These are phyloP conservation scores for Lacerta agilis DNA, from an alignment of 2,797 vertebrate genomes.

Conservation along the genomic window DNA sequence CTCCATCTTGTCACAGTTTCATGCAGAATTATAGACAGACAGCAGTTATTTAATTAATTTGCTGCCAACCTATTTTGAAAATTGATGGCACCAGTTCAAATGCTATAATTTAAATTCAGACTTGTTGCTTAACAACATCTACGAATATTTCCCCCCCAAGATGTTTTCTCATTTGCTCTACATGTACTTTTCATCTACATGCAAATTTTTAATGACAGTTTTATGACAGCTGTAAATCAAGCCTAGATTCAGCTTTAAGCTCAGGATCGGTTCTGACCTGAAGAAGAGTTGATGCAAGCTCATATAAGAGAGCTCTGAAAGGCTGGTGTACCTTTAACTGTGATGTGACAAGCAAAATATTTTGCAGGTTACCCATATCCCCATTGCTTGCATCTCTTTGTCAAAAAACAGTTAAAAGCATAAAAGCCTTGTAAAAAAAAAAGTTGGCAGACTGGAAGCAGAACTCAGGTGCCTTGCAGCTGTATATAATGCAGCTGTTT, in stretches of 20 bases:
- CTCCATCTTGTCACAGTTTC: background rate
- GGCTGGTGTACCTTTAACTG: background rate
- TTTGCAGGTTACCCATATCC: background rate
- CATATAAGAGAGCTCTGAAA: background rate
- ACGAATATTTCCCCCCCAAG: background rate
- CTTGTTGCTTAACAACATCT: background rate
- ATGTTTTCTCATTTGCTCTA: conserved; percentile 22
- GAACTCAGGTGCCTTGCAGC: background rate
- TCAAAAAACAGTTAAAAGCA: background rate
- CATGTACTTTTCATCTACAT: conserved; percentile 31
- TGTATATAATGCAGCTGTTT: background rate
- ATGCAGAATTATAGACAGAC: background rate
- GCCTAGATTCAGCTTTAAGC: background rate
- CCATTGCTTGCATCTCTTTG: background rate
- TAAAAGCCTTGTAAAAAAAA: background rate
- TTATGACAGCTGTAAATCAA: conserved; percentile 29
- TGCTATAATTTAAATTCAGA: background rate
- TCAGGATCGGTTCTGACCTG: background rate
- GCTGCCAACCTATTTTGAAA: conserved; percentile 4
- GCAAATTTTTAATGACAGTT: conserved; percentile 18
- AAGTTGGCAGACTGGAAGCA: background rate
- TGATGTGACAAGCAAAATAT: background rate
- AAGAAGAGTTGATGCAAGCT: background rate
- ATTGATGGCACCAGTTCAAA: conserved; percentile 22
- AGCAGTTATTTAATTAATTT: conserved; percentile 30